phyloP scores from a whole-genome alignment of 2,797 vertebrate genomes.

The Hydrocynus forskahlii region DNA sequence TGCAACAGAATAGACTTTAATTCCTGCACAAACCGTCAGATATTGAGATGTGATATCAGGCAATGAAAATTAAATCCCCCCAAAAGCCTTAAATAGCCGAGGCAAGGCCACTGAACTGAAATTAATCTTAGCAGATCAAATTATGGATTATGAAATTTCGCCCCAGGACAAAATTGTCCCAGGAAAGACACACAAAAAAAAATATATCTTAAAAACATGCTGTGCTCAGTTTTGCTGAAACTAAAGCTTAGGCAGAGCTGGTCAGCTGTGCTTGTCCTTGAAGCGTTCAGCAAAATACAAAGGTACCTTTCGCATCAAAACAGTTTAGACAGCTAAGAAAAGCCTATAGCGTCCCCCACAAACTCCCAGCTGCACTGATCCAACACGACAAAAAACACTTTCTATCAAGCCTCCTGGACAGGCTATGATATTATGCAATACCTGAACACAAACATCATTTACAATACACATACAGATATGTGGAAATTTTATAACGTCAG shows the following conservation, averaged over 20 bases:
- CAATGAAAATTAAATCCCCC: constrained; percentile 22
- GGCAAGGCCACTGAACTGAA: constrained; percentile 22
- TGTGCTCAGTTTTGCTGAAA: not conserved
- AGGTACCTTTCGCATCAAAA: not conserved
- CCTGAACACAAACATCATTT: not conserved
- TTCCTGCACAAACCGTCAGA: not conserved
- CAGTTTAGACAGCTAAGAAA: not conserved
- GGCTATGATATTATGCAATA: constrained; percentile 27
- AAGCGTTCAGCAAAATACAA: not conserved
- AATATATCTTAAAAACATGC: not conserved
- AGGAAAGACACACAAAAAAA: not conserved
- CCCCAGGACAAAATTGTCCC: constrained; percentile 14
- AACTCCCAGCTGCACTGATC: constrained; percentile 7
- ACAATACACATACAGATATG: not conserved
- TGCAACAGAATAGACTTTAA: not conserved
- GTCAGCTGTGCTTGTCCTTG: not conserved
- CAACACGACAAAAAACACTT: constrained; percentile 29
- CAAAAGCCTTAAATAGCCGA: constrained; percentile 15
- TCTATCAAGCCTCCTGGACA: constrained; percentile 23
- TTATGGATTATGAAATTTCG: constrained; percentile 26
- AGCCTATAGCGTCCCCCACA: not conserved
- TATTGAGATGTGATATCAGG: constrained; percentile 28
- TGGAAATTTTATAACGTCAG: no score
- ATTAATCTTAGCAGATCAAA: constrained; percentile 38
- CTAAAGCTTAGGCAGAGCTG: constrained; percentile 1